Base-by-base conservation (phyloP, 37 sponge, comb jelly and placozoan genomes). In the Dysidea cf. avara region DNA sequence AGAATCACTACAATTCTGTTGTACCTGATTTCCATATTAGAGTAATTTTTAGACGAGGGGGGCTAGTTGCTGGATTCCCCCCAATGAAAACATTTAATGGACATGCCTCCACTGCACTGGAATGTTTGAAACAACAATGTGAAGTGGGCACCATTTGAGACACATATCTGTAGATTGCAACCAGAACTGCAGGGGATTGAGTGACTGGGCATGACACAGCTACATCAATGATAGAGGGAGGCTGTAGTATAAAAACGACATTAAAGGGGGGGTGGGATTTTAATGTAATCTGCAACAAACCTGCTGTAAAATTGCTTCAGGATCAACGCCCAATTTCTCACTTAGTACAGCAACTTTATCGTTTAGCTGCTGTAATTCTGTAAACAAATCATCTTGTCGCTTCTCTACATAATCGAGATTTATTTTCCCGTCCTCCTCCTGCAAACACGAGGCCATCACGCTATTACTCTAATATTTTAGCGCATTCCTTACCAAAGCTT, bases 1-100 rank as follows among this genome's bases (percentile, higher is more conserved):
- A 35, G 7, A 64, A 24, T 64, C 7, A 64, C 14, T 22, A 36
- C 20, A 40, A 62, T 16, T 5, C 21, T 7, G 22, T 18, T 80
- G 33, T 58, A 90, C 91, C 82, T 80, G 75, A 74, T 39, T 90
- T 90, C 91, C 91, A 90, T 25, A 90, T 66, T 1, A 90, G 39
- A 3, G 82, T 81, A 14, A 90, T 7, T 29, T 29, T 77, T 14
- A 90, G 72, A 3, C 37, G 22, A 14, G 85, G 85, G 39, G 38
- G 31, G 22, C 43, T 2, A 21, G 69, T 52, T 17, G 70, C 70
- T 13, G 76, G 68, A 7, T 24, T n/a, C 12, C 18, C 37, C 11
- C 12, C 65, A 29, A 7, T 26, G 7, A 24, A n/a, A n/a, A n/a
- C n/a, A n/a, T 43, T 43, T 43, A 43, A 43, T 9, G 9, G 46